Percentiles rank a stretch among this genome's conserved stretches.
Evolutionary conservation across 2,888 invertebrate genomes (phyloP).

Genomic region (Crioceris asparagi): DNA sequence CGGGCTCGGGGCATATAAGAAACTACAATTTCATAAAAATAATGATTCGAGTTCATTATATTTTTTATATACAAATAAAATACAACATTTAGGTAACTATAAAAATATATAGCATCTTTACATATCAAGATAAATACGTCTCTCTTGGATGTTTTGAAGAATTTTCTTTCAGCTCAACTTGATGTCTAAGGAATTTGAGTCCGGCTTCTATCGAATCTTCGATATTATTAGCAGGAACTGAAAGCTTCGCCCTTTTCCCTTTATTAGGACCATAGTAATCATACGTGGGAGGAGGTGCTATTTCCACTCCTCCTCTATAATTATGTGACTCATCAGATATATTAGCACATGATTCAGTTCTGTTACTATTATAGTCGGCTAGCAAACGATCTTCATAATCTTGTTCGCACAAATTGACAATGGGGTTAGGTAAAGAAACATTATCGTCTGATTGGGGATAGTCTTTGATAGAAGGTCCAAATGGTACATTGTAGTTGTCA

Average conservation of each 20-base stretch:
- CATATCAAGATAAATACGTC: too few species aligned
- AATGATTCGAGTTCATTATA: too few species aligned
- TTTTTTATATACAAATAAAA: too few species aligned
- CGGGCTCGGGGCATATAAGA: too few species aligned
- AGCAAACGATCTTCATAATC: slow-evolving; percentile 20
- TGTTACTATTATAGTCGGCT: slow-evolving; percentile 15
- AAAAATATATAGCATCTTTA: too few species aligned
- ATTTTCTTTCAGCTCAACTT: slow-evolving; percentile 39
- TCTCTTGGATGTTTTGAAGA: too few species aligned
- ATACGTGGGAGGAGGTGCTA: slow-evolving; percentile 55
- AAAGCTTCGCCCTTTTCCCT: slow-evolving; percentile 16
- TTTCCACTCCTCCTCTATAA: slow-evolving; percentile 39
- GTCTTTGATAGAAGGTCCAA: too few species aligned
- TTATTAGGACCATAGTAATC: slow-evolving; percentile 49
- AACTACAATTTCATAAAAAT: too few species aligned
- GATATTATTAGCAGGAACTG: slow-evolving; percentile 21
- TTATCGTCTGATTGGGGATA: too few species aligned
- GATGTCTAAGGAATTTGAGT: slow-evolving; percentile 42
- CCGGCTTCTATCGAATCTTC: slow-evolving; percentile 46
- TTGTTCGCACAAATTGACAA: slow-evolving; percentile 6
- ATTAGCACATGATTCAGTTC: slow-evolving; percentile 2
- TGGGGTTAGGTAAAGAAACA: too few species aligned
- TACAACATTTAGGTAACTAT: too few species aligned
- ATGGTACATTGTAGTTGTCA: too few species aligned
- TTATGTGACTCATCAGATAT: slow-evolving; percentile 6